These are phyloP conservation scores for Hypomecis atomaria DNA, from an alignment of 2,888 invertebrate species.

Conservation along the genomic window DNA sequence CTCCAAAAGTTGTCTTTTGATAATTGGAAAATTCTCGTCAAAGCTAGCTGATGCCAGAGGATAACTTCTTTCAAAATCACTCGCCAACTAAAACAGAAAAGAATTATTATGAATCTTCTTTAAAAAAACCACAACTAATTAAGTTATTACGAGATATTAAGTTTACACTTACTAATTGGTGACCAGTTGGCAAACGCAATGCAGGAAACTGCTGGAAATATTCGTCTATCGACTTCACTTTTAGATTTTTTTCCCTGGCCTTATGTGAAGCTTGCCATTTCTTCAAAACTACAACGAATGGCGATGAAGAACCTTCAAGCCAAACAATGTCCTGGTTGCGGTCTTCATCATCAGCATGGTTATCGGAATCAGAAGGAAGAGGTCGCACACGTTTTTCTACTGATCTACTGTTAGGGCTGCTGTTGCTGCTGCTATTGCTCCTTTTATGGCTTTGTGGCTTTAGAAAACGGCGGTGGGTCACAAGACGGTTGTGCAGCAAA, in stretches of 20 bases:
- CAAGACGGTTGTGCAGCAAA: neutral
- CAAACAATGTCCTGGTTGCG: neutral
- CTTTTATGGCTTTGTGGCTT: conserved; percentile 2
- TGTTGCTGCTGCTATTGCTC: neutral
- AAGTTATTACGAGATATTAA: neutral
- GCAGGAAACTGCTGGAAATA: conserved; percentile 1
- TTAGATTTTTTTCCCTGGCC: neutral
- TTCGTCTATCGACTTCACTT: neutral
- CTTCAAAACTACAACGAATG: conserved; percentile 2
- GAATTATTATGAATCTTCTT: too few relatives aligned
- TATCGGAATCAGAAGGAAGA: neutral
- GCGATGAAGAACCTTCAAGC: conserved; percentile 2
- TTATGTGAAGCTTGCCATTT: conserved; percentile 3
- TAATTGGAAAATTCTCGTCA: too few relatives aligned
- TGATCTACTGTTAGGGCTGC: neutral
- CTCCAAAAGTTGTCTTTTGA: too few relatives aligned
- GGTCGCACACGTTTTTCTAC: conserved; percentile 1
- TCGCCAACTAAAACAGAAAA: too few relatives aligned
- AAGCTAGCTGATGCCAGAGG: too few relatives aligned
- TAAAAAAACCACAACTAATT: neutral
- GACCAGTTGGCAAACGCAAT: neutral
- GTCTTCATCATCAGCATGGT: neutral
- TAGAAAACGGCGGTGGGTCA: conserved; percentile 5
- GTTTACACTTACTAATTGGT: neutral
- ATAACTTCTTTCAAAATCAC: too few relatives aligned